Conservation (phyloP, 92 coral and sea anemone genomes). For the Muricea muricata region DNA sequence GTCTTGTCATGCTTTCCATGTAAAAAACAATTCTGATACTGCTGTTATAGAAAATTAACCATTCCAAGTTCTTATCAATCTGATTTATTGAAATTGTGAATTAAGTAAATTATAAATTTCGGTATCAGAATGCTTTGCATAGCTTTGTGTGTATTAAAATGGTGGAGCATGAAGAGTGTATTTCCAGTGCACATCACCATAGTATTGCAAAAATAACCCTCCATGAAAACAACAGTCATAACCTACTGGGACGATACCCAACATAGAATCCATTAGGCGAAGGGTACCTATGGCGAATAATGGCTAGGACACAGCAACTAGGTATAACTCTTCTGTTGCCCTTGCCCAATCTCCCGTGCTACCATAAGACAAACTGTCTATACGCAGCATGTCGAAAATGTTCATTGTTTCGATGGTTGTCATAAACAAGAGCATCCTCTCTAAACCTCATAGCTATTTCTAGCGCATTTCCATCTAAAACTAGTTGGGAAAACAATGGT, state of each 20-base stretch:
- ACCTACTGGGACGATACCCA: slow-evolving; percentile 24
- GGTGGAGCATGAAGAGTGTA: too few relatives aligned
- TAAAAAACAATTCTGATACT: too few relatives aligned
- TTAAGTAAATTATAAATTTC: too few relatives aligned
- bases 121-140: too few relatives aligned
- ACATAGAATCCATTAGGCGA: slow-evolving; percentile 28
- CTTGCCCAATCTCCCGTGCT: slow-evolving; percentile 39
- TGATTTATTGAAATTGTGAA: too few relatives aligned
- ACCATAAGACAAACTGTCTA: slow-evolving; percentile 2
- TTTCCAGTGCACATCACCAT: too few relatives aligned
- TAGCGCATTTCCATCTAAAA: slow-evolving; percentile 45
- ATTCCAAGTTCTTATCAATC: too few relatives aligned
- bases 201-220: too few relatives aligned
- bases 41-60: too few relatives aligned
- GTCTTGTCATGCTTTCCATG: too few relatives aligned
- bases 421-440: slow-evolving; percentile 40
- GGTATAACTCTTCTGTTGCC: slow-evolving; percentile 42
- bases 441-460: slow-evolving; percentile 31
- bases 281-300: slow-evolving; percentile 12
- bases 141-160: too few relatives aligned
- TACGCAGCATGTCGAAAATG: slow-evolving; percentile 45
- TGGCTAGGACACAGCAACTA: slow-evolving; percentile 42
- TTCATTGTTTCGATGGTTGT: slow-evolving; percentile 34
- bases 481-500: slow-evolving; percentile 33
- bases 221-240: background rate